Evolutionary conservation across 2,797 vertebrate genomes (phyloP).

Genomic region (Masticophis lateralis): DNA sequence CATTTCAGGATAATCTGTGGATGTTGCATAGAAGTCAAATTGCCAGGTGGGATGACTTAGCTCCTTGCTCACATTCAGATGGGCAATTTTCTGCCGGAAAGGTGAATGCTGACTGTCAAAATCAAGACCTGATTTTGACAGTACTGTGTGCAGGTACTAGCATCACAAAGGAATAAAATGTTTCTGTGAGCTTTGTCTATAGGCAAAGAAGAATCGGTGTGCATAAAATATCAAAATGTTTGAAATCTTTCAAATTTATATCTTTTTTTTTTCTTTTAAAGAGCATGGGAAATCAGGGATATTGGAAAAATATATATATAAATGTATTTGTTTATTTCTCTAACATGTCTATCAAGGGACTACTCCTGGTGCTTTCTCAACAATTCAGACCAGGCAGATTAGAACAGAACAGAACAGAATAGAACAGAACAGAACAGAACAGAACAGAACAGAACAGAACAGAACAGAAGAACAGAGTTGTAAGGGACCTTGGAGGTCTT

Average conservation of each 20-base stretch:
- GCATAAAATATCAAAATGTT: background rate
- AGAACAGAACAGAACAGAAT: too few relatives aligned
- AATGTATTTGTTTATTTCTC: background rate
- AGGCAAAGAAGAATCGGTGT: background rate
- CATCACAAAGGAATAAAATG: background rate
- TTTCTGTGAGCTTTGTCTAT: background rate
- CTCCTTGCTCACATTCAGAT: background rate
- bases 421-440: too few relatives aligned
- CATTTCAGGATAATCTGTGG: background rate
- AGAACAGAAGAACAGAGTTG: too few relatives aligned
- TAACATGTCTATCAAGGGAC: background rate
- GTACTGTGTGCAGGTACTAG: background rate
- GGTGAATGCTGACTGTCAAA: background rate
- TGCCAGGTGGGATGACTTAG: background rate
- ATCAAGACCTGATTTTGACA: background rate
- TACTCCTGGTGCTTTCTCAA: background rate
- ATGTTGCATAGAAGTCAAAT: background rate
- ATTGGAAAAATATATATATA: background rate
- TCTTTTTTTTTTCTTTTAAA: background rate
- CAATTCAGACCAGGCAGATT: background rate
- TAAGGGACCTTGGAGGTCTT: too few relatives aligned
- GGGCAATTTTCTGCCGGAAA: background rate
- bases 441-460: too few relatives aligned
- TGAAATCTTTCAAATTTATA: background rate
- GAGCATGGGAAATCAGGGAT: background rate